These are phyloP conservation scores for Operophtera brumata DNA, from an alignment of 2,888 invertebrate genomes.

Conservation along the genomic window DNA sequence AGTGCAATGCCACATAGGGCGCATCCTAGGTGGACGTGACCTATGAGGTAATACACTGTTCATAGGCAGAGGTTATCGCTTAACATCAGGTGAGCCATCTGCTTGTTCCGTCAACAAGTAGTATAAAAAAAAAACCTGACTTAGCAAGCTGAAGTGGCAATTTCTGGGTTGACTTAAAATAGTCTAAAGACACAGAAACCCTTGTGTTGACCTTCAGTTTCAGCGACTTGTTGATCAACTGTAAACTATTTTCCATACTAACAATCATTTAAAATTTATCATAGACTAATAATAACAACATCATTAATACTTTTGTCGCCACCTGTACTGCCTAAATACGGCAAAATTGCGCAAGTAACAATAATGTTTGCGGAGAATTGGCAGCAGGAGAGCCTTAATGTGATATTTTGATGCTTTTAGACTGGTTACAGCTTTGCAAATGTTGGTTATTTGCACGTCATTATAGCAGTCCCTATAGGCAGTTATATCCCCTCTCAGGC, in stretches of 20 bases:
- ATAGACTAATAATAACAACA: neutral
- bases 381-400: conserved; percentile 29
- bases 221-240: too few relatives aligned
- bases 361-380: conserved; percentile 26
- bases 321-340: conserved; percentile 27
- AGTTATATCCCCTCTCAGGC: neutral
- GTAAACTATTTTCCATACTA: too few relatives aligned
- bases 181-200: too few relatives aligned
- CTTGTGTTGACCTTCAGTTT: too few relatives aligned
- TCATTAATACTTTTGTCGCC: conserved; percentile 1
- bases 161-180: conserved; percentile 3
- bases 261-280: neutral
- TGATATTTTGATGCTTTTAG: conserved; percentile 21
- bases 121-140: too few relatives aligned
- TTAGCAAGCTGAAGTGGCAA: too few relatives aligned
- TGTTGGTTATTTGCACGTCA: conserved; percentile 21
- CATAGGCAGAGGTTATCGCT: too few relatives aligned
- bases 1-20: too few relatives aligned
- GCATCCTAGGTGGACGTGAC: too few relatives aligned
- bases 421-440: conserved; percentile 18
- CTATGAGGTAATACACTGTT: too few relatives aligned
- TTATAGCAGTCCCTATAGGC: conserved; percentile 9
- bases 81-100: too few relatives aligned
- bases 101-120: too few relatives aligned
- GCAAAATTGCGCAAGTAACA: conserved; percentile 32